Evolutionary conservation across 2,797 vertebrate genomes (phyloP).

Genomic region (Pantherophis alleghaniensis): DNA sequence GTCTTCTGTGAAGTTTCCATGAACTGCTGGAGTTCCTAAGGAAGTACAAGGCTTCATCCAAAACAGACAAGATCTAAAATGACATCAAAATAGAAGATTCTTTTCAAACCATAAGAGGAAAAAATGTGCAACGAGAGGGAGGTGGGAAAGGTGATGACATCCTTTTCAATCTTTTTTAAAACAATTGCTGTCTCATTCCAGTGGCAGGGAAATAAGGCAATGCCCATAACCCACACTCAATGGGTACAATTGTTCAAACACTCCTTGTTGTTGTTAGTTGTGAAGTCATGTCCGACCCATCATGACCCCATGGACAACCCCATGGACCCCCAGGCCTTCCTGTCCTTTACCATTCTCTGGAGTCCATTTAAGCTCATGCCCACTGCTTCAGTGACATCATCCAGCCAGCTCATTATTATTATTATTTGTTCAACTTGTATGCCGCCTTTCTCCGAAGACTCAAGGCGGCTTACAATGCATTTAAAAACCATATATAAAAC

Average conservation of each 20-base stretch:
- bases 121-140: neutral
- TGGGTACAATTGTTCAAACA: neutral
- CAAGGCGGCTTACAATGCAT: no score
- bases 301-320: no score
- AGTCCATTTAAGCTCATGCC: no score
- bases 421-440: no score
- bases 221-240: neutral
- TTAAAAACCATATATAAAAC: no score
- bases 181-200: neutral
- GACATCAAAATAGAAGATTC: neutral
- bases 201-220: neutral
- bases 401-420: no score
- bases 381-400: no score
- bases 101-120: neutral
- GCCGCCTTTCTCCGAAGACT: no score
- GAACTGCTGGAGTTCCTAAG: neutral
- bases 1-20: neutral
- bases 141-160: neutral
- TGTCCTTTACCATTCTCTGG: no score
- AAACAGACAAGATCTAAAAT: neutral
- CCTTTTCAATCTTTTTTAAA: neutral
- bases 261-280: no score
- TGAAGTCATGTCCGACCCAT: no score
- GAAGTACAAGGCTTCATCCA: neutral
- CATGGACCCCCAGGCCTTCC: no score